Evolutionary conservation across 2,888 invertebrate genomes (phyloP), one percentile per base, ranked within the genome.

Genomic region (Lacanobia oleracea): DNA sequence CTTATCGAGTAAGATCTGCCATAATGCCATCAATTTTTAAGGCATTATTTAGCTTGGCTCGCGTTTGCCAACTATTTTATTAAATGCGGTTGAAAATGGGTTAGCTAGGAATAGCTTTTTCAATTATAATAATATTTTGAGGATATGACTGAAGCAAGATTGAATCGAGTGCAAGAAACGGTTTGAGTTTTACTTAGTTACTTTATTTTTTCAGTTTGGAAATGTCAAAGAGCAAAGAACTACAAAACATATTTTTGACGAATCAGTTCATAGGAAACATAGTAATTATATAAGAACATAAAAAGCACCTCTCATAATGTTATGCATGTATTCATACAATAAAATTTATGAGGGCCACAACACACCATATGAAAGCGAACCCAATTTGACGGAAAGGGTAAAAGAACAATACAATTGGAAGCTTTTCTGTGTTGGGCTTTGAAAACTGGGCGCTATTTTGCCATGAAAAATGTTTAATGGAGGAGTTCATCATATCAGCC

Each of bases 331-430:
- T 81, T 71, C 72, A 33, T 57, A 78, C 63, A 77, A 81, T 77
- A 72, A 82, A 83, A 75, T 73, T 62, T 75, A 78, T 78, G 70
- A 56, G 72, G 21, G 40, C n/a, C 53, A 9, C 64, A 68, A 63
- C 50, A 68, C 68, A 65, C 66, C 69, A 23, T 66, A 67, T 65
- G 75, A 76, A 72, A 67, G 50, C 14, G 56, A 72, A 72, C 67
- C 70, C 72, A 76, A 81, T 81, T 81, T 76, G 73, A 74, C 33
- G 50, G 67, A 69, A 70, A 78, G 78, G 84, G 71, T 70, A 74
- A 66, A 68, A 74, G 21, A 75, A 82, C 72, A 84, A 77, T 73
- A 71, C 37, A 37, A 83, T 83, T 84, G 76, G 74, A 76, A 75
- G 27, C 18, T 66, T 77, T 72, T 81, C 21, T 57, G 51, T 65